Percentiles rank a stretch among this genome's conserved stretches.
Conservation (phyloP, 2,797 vertebrate species). For the Rhinatrema bivittatum region DNA sequence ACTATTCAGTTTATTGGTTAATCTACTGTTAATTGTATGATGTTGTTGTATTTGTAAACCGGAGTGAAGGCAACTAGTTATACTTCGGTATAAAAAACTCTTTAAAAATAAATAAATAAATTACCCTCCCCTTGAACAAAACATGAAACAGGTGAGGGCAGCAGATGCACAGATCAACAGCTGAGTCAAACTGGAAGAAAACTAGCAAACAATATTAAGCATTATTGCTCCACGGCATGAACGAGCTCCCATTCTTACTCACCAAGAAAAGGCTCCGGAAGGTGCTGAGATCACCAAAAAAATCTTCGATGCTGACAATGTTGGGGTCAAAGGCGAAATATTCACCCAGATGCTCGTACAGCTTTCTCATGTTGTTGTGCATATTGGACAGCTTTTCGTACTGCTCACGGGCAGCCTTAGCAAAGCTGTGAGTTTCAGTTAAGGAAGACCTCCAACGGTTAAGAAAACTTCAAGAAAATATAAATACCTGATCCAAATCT, state of each 20-base stretch:
- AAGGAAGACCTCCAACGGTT: constrained; percentile 53
- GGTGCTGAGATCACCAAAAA: constrained; percentile 84
- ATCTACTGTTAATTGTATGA: too few relatives aligned
- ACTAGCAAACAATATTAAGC: too few relatives aligned
- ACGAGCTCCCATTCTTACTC: constrained; percentile 45
- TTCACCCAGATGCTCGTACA: constrained; percentile 84
- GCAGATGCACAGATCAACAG: not conserved
- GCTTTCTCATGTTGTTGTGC: constrained; percentile 93
- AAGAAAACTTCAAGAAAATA: constrained; percentile 2
- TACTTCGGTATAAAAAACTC: too few relatives aligned
- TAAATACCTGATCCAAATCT: constrained; percentile 38
- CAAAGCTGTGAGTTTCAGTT: constrained; percentile 78
- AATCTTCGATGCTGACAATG: constrained; percentile 79
- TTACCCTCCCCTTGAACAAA: too few relatives aligned
- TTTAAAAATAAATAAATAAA: too few relatives aligned
- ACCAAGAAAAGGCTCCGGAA: constrained; percentile 89
- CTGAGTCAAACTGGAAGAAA: not conserved
- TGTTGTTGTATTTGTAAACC: too few relatives aligned
- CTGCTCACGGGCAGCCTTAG: constrained; percentile 80
- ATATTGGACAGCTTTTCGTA: constrained; percentile 89
- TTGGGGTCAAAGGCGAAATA: constrained; percentile 89
- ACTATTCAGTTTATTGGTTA: too few relatives aligned
- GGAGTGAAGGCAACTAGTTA: too few relatives aligned
- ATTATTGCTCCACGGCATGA: too few relatives aligned
- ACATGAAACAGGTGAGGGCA: constrained; percentile 7